Evolutionary conservation across 2,888 invertebrate genomes (phyloP), one percentile per base, ranked within the genome.

Genomic region (Amitus sp.): DNA sequence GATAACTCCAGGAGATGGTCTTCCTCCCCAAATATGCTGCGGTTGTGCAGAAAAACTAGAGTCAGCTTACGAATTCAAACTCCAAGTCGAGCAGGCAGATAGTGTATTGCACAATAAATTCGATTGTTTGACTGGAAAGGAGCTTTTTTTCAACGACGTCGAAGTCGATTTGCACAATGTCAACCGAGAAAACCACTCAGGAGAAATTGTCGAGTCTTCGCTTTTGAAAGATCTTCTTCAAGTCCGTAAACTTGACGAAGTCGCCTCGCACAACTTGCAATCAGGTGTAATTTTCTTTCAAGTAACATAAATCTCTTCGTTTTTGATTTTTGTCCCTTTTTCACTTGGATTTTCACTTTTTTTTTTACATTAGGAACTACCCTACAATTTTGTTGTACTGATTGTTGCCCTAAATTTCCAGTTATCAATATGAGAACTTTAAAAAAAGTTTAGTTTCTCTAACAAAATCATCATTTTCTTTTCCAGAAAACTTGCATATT

Each of bases 21-120:
- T 82, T 51, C 82, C 82, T 2, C 56, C 72, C 2, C 76, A 76
- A n/a, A 74, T 82, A 2, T 82, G 82, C 18, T 75, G 73, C 15
- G 58, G 74, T 6, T 82, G 82, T 42, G 75, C 74, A 0, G 75
- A 78, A 5, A 80, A 80, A 52, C 54, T 82, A 2, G 82, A 82
- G 51, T 72, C 73, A 0, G 78, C 81, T 0, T 82, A 81, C 45
- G 79, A 80, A 23, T 81, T 82, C 37, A 82, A 82, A 51, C 47
- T 80, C 2, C 80, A 81, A 68, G 80, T 81, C 0, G 81, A 82
- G 51, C 78, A 82, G 47, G 80, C 82, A 0, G 80, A 82, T 33
- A 73, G 58, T 20, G 70, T 79, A 9, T 65, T 82, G 2, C 65
- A 76, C 53, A 76, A 79, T 47, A 75, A 67, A 58, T 74, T 73